Percentiles rank a stretch among this genome's conserved stretches.
These are phyloP conservation scores for Bombus turneri DNA, from an alignment of 1,140 invertebrate species.

Conservation along the genomic window DNA sequence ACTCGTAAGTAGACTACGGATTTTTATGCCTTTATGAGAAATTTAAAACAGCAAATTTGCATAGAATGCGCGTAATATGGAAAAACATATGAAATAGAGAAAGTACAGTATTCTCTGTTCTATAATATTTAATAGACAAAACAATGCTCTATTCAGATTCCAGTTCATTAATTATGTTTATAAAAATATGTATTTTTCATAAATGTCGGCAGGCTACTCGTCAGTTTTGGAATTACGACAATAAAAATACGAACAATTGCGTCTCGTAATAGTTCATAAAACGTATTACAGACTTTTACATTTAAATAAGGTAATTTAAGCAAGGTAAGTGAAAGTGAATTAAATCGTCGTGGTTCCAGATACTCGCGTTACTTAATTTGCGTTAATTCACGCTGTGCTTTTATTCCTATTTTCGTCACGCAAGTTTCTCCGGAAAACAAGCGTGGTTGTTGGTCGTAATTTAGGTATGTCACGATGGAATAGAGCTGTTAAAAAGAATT, in stretches of 20 bases:
- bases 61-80: too few relatives aligned
- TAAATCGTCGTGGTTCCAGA: background rate
- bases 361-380: background rate
- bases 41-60: too few relatives aligned
- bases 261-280: background rate
- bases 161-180: too few relatives aligned
- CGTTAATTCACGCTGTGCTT: background rate
- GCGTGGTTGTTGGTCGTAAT: background rate
- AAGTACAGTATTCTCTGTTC: too few relatives aligned
- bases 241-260: background rate
- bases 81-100: too few relatives aligned
- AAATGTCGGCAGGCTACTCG: background rate
- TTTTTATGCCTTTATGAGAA: too few relatives aligned
- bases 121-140: too few relatives aligned
- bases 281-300: background rate
- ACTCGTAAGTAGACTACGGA: background rate
- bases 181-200: too few relatives aligned
- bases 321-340: too few relatives aligned
- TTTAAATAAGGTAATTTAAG: too few relatives aligned
- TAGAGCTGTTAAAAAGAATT: slow-evolving; percentile 12
- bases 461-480: background rate
- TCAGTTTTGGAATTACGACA: background rate
- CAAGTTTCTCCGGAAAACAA: background rate
- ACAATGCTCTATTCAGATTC: too few relatives aligned
- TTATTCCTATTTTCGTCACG: background rate